Base-by-base conservation (phyloP, 2,888 invertebrate genomes). In the Noctua comes region DNA sequence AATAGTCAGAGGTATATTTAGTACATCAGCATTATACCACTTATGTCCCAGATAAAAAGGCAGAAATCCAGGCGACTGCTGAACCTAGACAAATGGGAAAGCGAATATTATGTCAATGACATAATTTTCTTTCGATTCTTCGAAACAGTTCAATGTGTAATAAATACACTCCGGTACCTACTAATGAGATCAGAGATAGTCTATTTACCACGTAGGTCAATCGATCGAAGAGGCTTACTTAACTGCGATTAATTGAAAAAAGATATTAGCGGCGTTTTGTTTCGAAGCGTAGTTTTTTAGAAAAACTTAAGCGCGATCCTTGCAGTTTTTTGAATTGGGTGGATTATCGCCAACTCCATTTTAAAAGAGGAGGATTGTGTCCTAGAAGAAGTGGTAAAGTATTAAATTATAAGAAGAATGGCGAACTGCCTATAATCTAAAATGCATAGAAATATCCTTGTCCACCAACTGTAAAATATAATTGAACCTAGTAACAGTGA, bases 401-500 rank as follows among this genome's bases (percentile, higher is more conserved):
- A n/a, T n/a, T n/a, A n/a, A n/a, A n/a, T n/a, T n/a, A n/a, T n/a
- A n/a, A n/a, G n/a, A n/a, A n/a, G n/a, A n/a, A n/a, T n/a, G 21
- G 46, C 24, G 16, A 64, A 48, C n/a, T 21, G 36, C n/a, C 40
- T n/a, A n/a, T 16, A 64, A 1, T 13, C 40, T 64, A 13, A 65
- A 64, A n/a, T 59, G 18, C 59, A 59, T 59, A 18, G 7, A 40
- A 2, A 65, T 40, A 16, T 66, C 66, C 66, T 43, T 43, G 21
- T 27, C 27, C 27, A 31, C 21, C 16, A 10, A 62, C 18, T 40
- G 7, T 59, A 36, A 21, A 76, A 46, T 59, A 51, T 24, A 51
- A 31, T 24, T 36, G 21, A 24, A 68, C 16, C 11, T 57, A 77
- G 68, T 31, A 43, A 51, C 43, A 70, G 82, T 68, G 70, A 82